Base-by-base conservation (phyloP, 2,113 vertebrate genomes). In the Regulus satrapa region DNA sequence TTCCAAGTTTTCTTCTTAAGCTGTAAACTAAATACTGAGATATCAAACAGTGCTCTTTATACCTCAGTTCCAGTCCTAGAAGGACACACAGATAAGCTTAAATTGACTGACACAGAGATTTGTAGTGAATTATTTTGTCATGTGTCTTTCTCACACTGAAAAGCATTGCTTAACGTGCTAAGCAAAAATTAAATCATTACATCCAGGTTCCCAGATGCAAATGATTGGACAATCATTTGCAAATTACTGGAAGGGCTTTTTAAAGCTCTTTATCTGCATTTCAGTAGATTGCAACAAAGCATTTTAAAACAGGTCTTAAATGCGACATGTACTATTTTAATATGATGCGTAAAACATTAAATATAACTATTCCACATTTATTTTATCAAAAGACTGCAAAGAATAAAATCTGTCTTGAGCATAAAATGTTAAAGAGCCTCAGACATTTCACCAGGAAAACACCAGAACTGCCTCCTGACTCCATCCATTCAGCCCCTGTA, bases 231-330 rank as follows among this genome's bases (percentile, higher is more conserved):
- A 82, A 56, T 18, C 26, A 51, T 45, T 36, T 73, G 28, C 10
- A 81, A 66, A 74, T 58, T 31, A 58, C 0, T 45, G 28, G 8
- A 15, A 2, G 0, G 2, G 0, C 36, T 59, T 66, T 79, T 82
- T 21, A 51, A 78, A 85, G n/a, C 19, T 46, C 7, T 24, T 67
- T 77, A 31, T n/a, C 45, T 76, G 13, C 10, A 63, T n/a, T 86
- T 46, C 61, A 67, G 16, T 54, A 71, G 20, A 56, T 2, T 46
- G 10, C 18, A 85, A 72, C 2, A 8, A 38, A 6, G 19, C 6
- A 29, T 61, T 85, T 83, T 92, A 49, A 73, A 81, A 10, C 9
- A 36, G 13, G 36, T 11, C 9, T 81, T 75, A 52, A 91, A 81
- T 14, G 72, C 8, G 74, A 54, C 6, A 58, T 8, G 2, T 66